Conservation (phyloP, 2,797 vertebrate species). For the Melopsittacus undulatus region DNA sequence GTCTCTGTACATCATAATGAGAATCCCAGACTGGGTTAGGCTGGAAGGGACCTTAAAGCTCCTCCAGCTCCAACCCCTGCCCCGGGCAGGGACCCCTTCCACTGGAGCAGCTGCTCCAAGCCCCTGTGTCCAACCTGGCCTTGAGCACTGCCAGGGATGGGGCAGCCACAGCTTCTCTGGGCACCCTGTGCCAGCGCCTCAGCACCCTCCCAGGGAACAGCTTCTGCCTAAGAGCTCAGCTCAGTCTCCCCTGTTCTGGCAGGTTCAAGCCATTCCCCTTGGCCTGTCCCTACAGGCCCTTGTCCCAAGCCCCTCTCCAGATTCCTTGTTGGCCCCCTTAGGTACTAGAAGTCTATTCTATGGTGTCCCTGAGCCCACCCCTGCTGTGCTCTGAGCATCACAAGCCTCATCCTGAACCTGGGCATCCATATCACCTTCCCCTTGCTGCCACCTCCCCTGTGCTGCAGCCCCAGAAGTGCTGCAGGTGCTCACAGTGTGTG, state of each 20-base stretch:
- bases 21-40: neutral
- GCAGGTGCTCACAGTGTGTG: fast-evolving
- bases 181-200: too few relatives aligned
- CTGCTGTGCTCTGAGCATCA: neutral
- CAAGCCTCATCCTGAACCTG: neutral
- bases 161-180: too few relatives aligned
- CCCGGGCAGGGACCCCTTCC: neutral
- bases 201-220: too few relatives aligned
- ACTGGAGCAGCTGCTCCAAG: neutral
- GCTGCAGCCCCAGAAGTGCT: neutral
- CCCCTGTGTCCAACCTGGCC: too few relatives aligned
- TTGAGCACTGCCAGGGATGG: too few relatives aligned
- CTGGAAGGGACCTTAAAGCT: neutral
- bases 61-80: neutral
- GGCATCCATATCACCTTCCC: neutral
- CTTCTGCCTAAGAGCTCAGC: neutral
- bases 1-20: neutral
- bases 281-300: neutral
- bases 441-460: neutral
- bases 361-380: neutral
- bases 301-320: neutral
- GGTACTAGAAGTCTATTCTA: neutral
- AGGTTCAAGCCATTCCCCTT: neutral
- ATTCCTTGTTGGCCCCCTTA: neutral
- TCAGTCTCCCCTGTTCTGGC: neutral